Evolutionary conservation across 2,113 vertebrate genomes (phyloP), one percentile per base, ranked within the genome.

Genomic region (Poicephalus gulielmi): DNA sequence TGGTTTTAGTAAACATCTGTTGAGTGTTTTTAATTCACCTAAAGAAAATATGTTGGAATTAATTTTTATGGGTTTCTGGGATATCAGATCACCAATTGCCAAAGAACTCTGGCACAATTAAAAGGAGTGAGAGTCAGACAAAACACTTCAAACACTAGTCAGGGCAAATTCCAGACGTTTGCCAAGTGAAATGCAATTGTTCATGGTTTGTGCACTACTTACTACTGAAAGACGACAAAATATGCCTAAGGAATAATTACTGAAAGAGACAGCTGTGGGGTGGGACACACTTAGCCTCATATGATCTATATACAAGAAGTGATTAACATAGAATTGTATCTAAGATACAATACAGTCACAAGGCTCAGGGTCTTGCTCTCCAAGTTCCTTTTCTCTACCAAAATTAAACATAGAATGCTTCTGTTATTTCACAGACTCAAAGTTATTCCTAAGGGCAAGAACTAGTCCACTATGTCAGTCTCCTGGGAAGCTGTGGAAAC

Each of bases 401-500:
- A 71, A 94, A 87, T 62, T 31, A 81, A 94, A 52, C 35, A 31
- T 11, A 55, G 62, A 91, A 67, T 59, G 23, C 46, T 85, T 83
- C 68, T 88, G 37, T 82, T 86, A 91, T 79, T 96, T 86, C 89
- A 85, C 67, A 89, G 53, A 31, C 41, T 89, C 73, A 30, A 39
- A 96, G 53, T 89, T 93, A 52, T 66, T 73, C 88, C 86, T 89
- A 59, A 92, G 50, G 86, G 91, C 78, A 76, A 94, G 37, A 89
- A 44, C 57, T 83, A 81, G 66, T 74, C 68, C 71, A 19, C 77
- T 95, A 52, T 82, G 83, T 76, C 86, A 86, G 41, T 62, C 44
- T 92, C 88, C 81, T 92, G 92, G 67, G 92, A 94, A 89, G 83
- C 74, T 81, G 62, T 97, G 86, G 95, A 94, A 95, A 95, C 49